phyloP scores from a whole-genome alignment of 2,888 invertebrate genomes.

The Phlogophora meticulosa region DNA sequence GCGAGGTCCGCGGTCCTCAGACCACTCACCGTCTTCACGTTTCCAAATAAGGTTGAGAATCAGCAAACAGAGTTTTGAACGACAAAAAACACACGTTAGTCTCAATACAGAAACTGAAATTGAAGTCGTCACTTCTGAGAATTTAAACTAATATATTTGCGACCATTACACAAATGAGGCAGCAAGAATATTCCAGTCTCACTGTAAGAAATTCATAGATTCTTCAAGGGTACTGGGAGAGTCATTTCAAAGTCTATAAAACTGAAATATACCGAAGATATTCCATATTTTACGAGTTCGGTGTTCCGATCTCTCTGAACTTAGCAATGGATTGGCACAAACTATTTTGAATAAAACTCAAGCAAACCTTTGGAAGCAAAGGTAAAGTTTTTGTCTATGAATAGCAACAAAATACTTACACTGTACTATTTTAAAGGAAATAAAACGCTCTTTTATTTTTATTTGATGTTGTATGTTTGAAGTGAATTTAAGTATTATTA shows the following conservation, averaged over 20 bases:
- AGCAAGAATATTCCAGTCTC: constrained; percentile 14
- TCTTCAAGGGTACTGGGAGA: constrained; percentile 25
- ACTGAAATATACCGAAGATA: constrained; percentile 46
- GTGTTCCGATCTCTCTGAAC: constrained; percentile 43
- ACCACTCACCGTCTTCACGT: too few species aligned
- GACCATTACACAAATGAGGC: constrained; percentile 1
- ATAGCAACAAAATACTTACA: constrained; percentile 18
- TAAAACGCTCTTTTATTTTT: too few species aligned
- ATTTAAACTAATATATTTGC: not conserved
- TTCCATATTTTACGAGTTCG: constrained; percentile 58
- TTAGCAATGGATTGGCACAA: constrained; percentile 50
- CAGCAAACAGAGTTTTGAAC: too few species aligned
- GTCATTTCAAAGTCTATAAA: constrained; percentile 53
- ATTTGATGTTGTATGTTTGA: too few species aligned
- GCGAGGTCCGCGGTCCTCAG: too few species aligned
- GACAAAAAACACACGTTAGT: not conserved
- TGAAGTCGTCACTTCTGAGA: not conserved
- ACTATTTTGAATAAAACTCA: constrained; percentile 56
- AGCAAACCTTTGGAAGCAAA: constrained; percentile 22
- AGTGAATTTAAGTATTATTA: too few species aligned
- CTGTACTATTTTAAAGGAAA: not conserved
- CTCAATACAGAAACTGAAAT: not conserved
- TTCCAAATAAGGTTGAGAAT: too few species aligned
- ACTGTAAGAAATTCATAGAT: constrained; percentile 41
- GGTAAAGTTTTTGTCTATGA: constrained; percentile 18